These are phyloP conservation scores for Gallinago paraguaiae DNA, from an alignment of 2,113 vertebrate species.

Conservation along the genomic window DNA sequence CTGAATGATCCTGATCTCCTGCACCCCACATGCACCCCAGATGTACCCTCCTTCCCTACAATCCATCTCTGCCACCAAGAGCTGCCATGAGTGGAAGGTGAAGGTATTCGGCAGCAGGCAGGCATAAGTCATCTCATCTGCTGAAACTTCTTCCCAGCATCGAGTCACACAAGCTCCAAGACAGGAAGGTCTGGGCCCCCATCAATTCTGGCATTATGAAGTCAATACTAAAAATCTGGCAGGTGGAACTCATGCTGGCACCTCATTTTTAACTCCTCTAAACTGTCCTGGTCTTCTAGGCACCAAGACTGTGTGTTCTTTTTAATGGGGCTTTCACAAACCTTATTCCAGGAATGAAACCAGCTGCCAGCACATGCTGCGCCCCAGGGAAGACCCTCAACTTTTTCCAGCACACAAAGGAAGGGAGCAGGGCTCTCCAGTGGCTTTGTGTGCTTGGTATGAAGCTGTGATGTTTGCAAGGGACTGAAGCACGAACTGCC, in stretches of 20 bases:
- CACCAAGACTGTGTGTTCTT: neutral
- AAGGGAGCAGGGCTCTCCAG: neutral
- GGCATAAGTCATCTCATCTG: neutral
- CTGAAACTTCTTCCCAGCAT: neutral
- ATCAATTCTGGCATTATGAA: neutral
- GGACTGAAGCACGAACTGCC: neutral
- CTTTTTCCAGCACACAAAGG: neutral
- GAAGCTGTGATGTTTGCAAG: neutral
- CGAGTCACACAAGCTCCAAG: neutral
- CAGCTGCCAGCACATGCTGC: neutral
- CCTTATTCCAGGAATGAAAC: neutral
- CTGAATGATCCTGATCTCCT: neutral
- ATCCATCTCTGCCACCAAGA: neutral
- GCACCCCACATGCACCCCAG: neutral
- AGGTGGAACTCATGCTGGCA: constrained; percentile 14
- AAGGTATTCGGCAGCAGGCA: neutral
- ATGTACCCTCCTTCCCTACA: neutral
- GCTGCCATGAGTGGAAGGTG: neutral
- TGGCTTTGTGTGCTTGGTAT: neutral
- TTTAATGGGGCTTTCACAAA: neutral
- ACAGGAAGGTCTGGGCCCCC: neutral
- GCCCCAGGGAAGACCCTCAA: neutral
- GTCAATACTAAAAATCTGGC: neutral
- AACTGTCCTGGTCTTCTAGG: neutral
- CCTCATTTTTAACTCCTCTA: constrained; percentile 5